Base-by-base conservation (phyloP, 2,113 vertebrate species). In the Regulus satrapa region DNA sequence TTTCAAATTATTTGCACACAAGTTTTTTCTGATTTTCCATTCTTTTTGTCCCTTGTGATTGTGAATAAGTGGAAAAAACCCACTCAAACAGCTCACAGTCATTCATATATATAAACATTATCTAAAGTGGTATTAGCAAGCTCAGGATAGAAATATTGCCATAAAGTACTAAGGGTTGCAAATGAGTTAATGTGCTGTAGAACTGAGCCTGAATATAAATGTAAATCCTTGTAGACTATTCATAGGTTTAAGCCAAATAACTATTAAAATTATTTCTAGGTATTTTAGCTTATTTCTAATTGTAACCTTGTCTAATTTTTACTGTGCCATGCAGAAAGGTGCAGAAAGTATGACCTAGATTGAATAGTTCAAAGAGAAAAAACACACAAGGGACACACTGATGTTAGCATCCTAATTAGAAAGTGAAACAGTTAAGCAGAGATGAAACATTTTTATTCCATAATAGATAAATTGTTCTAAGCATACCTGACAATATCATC, bases 321-420 rank as follows among this genome's bases (percentile, higher is more conserved):
- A 95, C 46, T 88, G 29, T 69, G n/a, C 52, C 19, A n/a, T 71
- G 64, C 40, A 91, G 38, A 95, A 87, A 85, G 52, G 34, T 84
- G 23, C 36, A 82, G 73, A 95, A 97, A 89, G 26, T 59, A 41
- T 94, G 94, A 96, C 94, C 91, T 94, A 95, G 76, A 93, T 93
- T 80, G 40, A 77, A 48, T 18, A 90, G 61, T 79, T 69, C 58
- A 88, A 89, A 92, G 61, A 87, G 36, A 88, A 84, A 88, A 45
- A 94, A 34, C 18, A 85, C 94, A 92, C 89, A 81, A 79, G 86
- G 51, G 93, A 89, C 18, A 24, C 18, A 28, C 17, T 54, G 82
- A 67, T 75, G 82, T 43, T 69, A 88, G 54, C 23, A 93, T 76
- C n/a, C 61, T 92, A 95, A 95, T 86, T 92, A 95, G 74, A 88